Conservation (phyloP, 2,888 invertebrate genomes). For the Blomia tropicalis region DNA sequence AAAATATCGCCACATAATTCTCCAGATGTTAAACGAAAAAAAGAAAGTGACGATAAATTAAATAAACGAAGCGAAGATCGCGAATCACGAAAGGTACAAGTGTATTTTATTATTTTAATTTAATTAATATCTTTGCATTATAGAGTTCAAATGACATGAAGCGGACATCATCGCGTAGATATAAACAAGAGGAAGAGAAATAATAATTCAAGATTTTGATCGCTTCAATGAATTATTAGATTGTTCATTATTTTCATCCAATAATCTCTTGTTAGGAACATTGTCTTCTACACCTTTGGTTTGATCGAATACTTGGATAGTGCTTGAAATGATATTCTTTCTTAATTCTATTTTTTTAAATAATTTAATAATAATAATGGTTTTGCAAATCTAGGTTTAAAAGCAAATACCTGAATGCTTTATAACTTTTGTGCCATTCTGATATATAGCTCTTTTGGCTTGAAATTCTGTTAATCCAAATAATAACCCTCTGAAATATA, state of each 20-base stretch:
- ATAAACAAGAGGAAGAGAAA: constrained; percentile 23
- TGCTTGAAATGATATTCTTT: constrained; percentile 19
- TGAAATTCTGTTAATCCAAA: constrained; percentile 19
- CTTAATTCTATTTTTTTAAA: constrained; percentile 17
- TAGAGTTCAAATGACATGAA: constrained; percentile 14
- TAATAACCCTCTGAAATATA: constrained; percentile 20
- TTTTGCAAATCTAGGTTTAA: not conserved
- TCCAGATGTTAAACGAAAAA: constrained; percentile 6
- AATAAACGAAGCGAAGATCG: not conserved
- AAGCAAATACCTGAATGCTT: constrained; percentile 19
- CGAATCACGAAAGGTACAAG: not conserved
- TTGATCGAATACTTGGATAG: constrained; percentile 4
- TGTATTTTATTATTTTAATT: not conserved
- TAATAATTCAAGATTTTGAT: constrained; percentile 10
- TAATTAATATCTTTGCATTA: not conserved
- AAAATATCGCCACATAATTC: not conserved
- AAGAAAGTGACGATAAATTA: not conserved
- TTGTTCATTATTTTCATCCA: constrained; percentile 4
- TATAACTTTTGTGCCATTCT: constrained; percentile 21
- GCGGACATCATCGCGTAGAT: constrained; percentile 16
- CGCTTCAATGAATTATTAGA: constrained; percentile 13
- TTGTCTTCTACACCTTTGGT: not conserved
- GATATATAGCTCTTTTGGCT: constrained; percentile 17
- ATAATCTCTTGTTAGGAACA: constrained; percentile 5
- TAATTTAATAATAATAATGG: not conserved